Percentiles rank a stretch among this genome's conserved stretches.
phyloP scores from a whole-genome alignment of 2,888 invertebrate genomes.

The Leptinotarsa peninsularis region DNA sequence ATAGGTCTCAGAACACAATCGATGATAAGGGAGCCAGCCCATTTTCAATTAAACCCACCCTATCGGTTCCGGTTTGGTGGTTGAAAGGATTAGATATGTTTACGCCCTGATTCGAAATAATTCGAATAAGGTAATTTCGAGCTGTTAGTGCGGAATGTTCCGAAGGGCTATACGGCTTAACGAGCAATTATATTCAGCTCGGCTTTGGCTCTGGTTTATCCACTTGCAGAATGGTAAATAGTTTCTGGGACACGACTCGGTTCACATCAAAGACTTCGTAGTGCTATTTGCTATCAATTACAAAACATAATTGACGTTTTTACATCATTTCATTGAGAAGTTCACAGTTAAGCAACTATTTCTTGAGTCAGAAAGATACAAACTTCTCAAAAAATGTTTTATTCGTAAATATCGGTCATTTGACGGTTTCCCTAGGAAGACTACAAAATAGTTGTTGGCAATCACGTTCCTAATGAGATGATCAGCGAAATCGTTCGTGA shows the following conservation, averaged over 20 bases:
- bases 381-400: too few species aligned
- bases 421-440: too few species aligned
- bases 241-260: not conserved
- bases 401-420: too few species aligned
- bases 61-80: conserved; percentile 43
- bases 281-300: too few species aligned
- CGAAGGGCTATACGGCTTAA: conserved; percentile 39
- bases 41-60: conserved; percentile 28
- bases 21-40: not conserved
- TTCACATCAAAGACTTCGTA: not conserved
- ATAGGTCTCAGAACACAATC: not conserved
- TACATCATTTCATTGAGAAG: too few species aligned
- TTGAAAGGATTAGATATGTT: conserved; percentile 48
- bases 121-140: conserved; percentile 48
- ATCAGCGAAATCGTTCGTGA: too few species aligned
- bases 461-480: too few species aligned
- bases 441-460: too few species aligned
- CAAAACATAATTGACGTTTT: too few species aligned
- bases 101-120: conserved; percentile 46
- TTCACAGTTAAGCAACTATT: too few species aligned
- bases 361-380: too few species aligned
- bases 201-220: conserved; percentile 34
- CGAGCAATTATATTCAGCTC: conserved; percentile 42
- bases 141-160: conserved; percentile 49
- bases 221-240: conserved; percentile 13